phyloP scores from a whole-genome alignment of 1,140 invertebrate species.

The Phocides pigmalion region DNA sequence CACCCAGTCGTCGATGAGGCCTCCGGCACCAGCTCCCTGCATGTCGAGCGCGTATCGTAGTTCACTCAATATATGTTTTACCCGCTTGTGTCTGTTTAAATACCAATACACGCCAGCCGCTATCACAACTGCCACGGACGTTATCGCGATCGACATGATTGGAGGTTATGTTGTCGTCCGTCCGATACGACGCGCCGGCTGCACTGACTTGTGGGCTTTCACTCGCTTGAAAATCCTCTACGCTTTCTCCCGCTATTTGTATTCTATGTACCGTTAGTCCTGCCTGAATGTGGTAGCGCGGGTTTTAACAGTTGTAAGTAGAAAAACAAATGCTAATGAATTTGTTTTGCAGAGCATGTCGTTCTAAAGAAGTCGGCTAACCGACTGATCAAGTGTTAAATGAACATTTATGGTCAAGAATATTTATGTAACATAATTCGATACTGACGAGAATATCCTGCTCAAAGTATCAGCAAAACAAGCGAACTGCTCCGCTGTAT shows the following conservation, averaged over 20 bases:
- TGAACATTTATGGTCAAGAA: not conserved
- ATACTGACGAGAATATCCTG: not conserved
- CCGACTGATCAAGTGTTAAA: constrained; percentile 5
- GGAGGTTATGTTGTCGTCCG: constrained; percentile 65
- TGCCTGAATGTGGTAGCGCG: constrained; percentile 39
- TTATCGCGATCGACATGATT: constrained; percentile 67
- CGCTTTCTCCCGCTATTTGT: constrained; percentile 74
- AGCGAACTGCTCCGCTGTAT: not conserved
- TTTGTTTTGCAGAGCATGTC: constrained; percentile 23
- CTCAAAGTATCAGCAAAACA: not conserved
- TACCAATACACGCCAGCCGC: constrained; percentile 66
- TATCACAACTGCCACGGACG: constrained; percentile 52
- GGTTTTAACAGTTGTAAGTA: constrained; percentile 43
- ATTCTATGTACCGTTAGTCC: constrained; percentile 70
- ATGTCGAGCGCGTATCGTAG: constrained; percentile 67
- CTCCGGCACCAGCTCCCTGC: constrained; percentile 71
- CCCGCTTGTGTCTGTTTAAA: constrained; percentile 71
- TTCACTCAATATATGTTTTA: constrained; percentile 68
- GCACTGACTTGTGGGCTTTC: constrained; percentile 68
- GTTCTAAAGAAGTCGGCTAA: constrained; percentile 5
- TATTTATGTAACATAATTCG: not conserved
- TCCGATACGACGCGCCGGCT: constrained; percentile 53
- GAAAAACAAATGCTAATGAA: constrained; percentile 32
- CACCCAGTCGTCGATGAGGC: constrained; percentile 76
- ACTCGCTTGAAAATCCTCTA: constrained; percentile 69